Percentiles rank a stretch among this genome's conserved stretches.
These are phyloP conservation scores for Thalassophryne amazonica DNA, from an alignment of 2,797 vertebrate genomes.

Conservation along the genomic window DNA sequence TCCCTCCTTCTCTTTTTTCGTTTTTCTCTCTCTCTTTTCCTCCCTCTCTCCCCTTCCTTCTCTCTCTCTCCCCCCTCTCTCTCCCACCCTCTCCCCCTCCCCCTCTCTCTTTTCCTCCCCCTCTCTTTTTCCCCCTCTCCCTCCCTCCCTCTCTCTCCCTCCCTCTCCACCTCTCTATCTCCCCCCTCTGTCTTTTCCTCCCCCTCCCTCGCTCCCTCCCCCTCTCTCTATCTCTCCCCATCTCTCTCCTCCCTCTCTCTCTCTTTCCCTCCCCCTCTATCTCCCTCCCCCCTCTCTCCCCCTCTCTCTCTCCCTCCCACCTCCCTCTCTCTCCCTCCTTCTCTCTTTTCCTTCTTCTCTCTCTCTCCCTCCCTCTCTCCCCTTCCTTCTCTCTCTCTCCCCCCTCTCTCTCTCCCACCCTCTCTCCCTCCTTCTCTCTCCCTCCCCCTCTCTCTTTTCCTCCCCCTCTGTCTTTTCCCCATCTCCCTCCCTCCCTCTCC, in stretches of 20 bases:
- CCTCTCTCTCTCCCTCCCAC: constrained; percentile 38
- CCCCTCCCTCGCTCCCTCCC: constrained; percentile 37
- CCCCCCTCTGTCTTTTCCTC: constrained; percentile 70
- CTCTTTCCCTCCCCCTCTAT: constrained; percentile 19
- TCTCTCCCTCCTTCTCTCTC: constrained; percentile 34
- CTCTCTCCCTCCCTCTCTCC: constrained; percentile 58
- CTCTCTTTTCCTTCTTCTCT: too few species aligned
- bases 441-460: constrained; percentile 27
- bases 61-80: constrained; percentile 64
- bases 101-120: too few species aligned
- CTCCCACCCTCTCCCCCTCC: constrained; percentile 19
- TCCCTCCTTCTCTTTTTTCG: too few species aligned
- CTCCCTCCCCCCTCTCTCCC: constrained; percentile 62
- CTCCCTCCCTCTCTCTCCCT: constrained; percentile 62
- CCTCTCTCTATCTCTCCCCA: constrained; percentile 43
- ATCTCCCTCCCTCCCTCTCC: constrained; percentile 30
- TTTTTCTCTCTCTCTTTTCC: constrained; percentile 37
- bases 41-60: constrained; percentile 37
- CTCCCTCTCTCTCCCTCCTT: constrained; percentile 33
- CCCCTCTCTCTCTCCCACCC: constrained; percentile 68
- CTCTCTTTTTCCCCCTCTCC: too few species aligned
- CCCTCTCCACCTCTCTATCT: constrained; percentile 19
- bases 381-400: constrained; percentile 24
- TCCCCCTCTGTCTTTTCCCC: constrained; percentile 73
- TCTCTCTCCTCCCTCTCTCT: constrained; percentile 63